These are phyloP conservation scores for Leucophenga montana DNA, from an alignment of 2,888 invertebrate genomes.

Conservation along the genomic window DNA sequence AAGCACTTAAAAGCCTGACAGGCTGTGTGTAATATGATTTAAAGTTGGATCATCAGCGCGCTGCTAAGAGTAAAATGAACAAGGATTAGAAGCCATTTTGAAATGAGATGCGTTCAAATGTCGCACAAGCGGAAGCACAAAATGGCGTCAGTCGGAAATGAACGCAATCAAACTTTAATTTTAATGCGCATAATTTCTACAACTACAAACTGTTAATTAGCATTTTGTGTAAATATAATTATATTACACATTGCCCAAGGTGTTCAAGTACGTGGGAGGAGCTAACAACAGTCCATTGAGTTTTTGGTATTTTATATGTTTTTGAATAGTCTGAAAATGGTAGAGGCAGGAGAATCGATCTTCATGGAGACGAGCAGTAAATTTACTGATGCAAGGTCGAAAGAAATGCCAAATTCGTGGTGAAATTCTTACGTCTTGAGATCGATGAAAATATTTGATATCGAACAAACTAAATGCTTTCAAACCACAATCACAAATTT, in stretches of 20 bases:
- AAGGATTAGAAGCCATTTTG: neutral
- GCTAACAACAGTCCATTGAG: too few species aligned
- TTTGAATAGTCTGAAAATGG: too few species aligned
- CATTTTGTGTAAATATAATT: slow-evolving; percentile 2
- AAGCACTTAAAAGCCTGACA: slow-evolving; percentile 15
- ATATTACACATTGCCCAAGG: slow-evolving; percentile 17
- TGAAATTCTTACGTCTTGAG: too few species aligned
- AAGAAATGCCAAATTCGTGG: too few species aligned
- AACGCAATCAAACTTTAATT: slow-evolving; percentile 17
- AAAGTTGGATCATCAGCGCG: neutral
- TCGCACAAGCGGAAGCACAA: neutral
- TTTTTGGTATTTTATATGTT: too few species aligned
- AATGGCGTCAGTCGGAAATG: slow-evolving; percentile 4
- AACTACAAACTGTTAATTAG: too few species aligned
- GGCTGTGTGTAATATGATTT: neutral
- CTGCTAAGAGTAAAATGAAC: neutral
- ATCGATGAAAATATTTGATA: too few species aligned
- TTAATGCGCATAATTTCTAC: neutral
- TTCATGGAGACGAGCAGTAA: too few species aligned
- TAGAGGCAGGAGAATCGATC: too few species aligned
- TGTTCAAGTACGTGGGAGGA: slow-evolving; percentile 27
- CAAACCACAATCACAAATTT: too few species aligned
- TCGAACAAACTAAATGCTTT: too few species aligned
- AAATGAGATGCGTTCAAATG: neutral
- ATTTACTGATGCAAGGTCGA: too few species aligned